These are phyloP conservation scores for Tangara arthus DNA, from an alignment of 2,797 vertebrate genomes.

Conservation along the genomic window DNA sequence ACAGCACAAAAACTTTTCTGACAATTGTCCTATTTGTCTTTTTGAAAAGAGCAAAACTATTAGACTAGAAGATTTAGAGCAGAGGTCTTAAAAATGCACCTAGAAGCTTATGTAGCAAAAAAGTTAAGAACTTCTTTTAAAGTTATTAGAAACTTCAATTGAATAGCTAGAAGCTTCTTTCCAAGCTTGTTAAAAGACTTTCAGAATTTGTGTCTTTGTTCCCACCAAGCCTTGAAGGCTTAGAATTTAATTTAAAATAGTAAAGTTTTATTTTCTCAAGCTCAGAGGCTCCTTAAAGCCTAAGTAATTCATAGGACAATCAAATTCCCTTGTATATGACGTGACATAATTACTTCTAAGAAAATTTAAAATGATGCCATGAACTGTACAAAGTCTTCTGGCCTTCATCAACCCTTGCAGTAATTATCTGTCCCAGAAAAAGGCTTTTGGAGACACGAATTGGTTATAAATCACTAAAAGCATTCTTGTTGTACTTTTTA, in stretches of 20 bases:
- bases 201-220: not conserved
- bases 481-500: not conserved
- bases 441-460: not conserved
- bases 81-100: not conserved
- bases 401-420: not conserved
- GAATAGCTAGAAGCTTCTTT: not conserved
- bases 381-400: not conserved
- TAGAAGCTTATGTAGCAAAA: not conserved
- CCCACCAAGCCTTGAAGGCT: not conserved
- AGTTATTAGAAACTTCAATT: not conserved
- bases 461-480: not conserved
- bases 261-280: conserved; percentile 16
- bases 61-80: not conserved
- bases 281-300: conserved; percentile 15
- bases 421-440: conserved; percentile 13
- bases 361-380: not conserved
- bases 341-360: conserved; percentile 17
- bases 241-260: conserved; percentile 7
- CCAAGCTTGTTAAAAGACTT: not conserved
- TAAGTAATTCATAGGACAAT: not conserved
- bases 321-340: not conserved
- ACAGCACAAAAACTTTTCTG: not conserved
- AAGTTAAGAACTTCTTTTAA: not conserved
- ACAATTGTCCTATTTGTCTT: not conserved
- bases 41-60: conserved; percentile 3